Evolutionary conservation across 2,113 vertebrate species (phyloP).

Genomic region (Ptilonorhynchus violaceus): DNA sequence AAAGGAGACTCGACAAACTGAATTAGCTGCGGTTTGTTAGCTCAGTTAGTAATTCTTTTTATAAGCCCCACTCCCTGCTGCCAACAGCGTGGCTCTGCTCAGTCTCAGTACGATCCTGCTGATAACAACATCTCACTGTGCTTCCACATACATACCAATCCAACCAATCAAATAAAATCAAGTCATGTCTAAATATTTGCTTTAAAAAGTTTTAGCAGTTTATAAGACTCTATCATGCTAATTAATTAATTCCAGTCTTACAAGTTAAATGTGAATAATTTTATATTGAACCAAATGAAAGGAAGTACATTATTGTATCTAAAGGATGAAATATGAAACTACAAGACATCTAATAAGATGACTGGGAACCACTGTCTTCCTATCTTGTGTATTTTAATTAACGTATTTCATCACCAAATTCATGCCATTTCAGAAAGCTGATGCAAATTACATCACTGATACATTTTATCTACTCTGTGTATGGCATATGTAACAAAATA

Average conservation of each 20-base stretch:
- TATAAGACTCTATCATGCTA: neutral
- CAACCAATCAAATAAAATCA: neutral
- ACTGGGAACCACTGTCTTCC: neutral
- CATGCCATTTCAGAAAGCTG: neutral
- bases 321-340: neutral
- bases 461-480: neutral
- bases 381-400: neutral
- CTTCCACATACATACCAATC: neutral
- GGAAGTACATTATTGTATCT: neutral
- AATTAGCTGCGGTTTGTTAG: neutral
- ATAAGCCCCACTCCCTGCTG: neutral
- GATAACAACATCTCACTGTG: neutral
- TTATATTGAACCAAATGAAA: neutral
- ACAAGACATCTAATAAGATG: neutral
- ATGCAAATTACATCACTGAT: neutral
- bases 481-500: neutral
- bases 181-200: neutral
- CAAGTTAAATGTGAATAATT: neutral
- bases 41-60: neutral
- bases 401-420: neutral
- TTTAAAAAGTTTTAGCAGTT: neutral
- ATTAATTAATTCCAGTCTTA: neutral
- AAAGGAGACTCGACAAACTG: neutral
- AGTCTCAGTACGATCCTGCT: neutral
- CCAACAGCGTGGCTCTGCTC: neutral